Conservation (phyloP, 2,113 vertebrate genomes). For the Ibidorhyncha struthersii region DNA sequence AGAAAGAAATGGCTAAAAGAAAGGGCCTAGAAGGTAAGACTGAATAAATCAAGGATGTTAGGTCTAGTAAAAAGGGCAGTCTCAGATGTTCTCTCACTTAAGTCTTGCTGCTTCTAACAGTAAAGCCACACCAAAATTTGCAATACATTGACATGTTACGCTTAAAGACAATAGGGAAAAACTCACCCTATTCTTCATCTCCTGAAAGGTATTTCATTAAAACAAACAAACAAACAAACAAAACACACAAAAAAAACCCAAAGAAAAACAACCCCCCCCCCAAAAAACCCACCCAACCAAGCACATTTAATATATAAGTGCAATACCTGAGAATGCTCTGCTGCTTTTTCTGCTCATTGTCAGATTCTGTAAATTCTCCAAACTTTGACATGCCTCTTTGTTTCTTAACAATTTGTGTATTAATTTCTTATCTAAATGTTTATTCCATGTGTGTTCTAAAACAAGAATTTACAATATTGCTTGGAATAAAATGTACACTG, state of each 20-base stretch:
- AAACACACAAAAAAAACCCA: accelerated
- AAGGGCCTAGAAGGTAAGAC: not conserved
- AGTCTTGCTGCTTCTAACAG: not conserved
- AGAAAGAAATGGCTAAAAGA: not conserved
- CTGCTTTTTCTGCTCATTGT: not conserved
- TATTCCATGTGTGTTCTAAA: not conserved
- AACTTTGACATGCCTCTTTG: not conserved
- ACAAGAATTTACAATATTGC: not conserved
- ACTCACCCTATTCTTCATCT: accelerated
- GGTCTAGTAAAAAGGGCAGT: not conserved
- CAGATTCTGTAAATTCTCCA: not conserved
- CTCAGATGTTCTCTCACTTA: not conserved
- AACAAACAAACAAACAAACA: not conserved
- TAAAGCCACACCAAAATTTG: not conserved
- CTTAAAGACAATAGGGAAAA: not conserved
- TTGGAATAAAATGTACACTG: not conserved
- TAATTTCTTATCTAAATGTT: not conserved
- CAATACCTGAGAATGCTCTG: not conserved
- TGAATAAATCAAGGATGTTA: not conserved
- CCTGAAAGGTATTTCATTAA: not conserved
- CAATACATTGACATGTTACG: not conserved
- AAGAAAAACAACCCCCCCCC: not conserved
- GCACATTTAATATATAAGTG: not conserved
- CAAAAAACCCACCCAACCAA: not conserved
- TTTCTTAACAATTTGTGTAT: not conserved